Conservation (phyloP, 2,113 vertebrate species). For the western clawed frog (Xenopus tropicalis) region DNA sequence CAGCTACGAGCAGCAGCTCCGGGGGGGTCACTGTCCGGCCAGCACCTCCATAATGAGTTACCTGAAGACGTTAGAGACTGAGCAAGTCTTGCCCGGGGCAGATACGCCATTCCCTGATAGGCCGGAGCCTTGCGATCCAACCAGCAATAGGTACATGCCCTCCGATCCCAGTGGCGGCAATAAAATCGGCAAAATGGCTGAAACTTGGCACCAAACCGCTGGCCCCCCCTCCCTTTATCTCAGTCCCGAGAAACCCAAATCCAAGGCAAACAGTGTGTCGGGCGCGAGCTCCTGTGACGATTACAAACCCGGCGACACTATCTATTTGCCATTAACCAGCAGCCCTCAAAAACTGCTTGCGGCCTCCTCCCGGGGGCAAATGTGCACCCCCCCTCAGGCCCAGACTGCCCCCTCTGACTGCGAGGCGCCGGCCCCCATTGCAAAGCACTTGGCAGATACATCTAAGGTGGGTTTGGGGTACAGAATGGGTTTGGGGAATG, state of each 20-base stretch:
- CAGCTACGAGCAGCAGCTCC: conserved; percentile 67
- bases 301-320: conserved; percentile 57
- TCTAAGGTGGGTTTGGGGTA: not conserved
- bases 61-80: conserved; percentile 66
- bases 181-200: not conserved
- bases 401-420: conserved; percentile 16
- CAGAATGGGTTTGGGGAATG: conserved; percentile 43
- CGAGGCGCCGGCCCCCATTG: not conserved
- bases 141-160: not conserved
- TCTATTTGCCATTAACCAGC: conserved; percentile 67
- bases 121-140: not conserved
- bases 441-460: not conserved
- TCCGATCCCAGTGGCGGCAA: not conserved
- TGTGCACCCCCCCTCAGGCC: conserved; percentile 35
- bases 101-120: conserved; percentile 38
- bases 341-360: conserved; percentile 53
- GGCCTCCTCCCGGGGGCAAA: conserved; percentile 31
- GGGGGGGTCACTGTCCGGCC: conserved; percentile 49
- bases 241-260: conserved; percentile 38
- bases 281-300: conserved; percentile 50
- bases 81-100: conserved; percentile 39
- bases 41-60: conserved; percentile 68
- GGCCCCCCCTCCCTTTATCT: no score
- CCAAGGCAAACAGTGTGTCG: conserved; percentile 51
- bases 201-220: not conserved